Conservation (phyloP, 2,888 invertebrate genomes). For the Hypolimnas misippus region DNA sequence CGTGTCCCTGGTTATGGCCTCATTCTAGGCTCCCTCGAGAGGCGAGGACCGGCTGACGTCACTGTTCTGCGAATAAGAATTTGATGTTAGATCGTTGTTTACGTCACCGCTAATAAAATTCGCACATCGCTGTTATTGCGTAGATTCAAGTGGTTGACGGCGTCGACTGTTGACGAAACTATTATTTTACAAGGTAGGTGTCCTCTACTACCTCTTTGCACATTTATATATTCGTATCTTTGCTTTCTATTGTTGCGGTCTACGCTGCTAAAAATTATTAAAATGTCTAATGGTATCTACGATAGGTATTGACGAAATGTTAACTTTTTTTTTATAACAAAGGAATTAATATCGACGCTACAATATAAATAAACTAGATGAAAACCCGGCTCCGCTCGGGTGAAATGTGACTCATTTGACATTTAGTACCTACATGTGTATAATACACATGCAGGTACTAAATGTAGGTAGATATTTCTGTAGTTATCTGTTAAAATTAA, state of each 20-base stretch:
- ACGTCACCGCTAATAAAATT: conserved; percentile 1
- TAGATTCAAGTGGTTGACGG: background rate
- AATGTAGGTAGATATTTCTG: too few relatives aligned
- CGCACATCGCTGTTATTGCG: background rate
- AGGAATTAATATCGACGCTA: too few relatives aligned
- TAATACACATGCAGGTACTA: too few relatives aligned
- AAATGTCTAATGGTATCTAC: background rate
- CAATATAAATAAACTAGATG: too few relatives aligned
- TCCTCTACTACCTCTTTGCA: background rate
- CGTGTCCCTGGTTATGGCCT: background rate
- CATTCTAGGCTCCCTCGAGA: background rate
- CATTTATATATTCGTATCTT: background rate
- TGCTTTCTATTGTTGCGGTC: background rate
- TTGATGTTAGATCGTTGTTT: background rate
- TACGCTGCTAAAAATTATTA: background rate
- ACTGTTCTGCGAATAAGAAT: background rate
- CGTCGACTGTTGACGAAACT: background rate
- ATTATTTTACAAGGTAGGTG: background rate
- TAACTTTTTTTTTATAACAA: too few relatives aligned
- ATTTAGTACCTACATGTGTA: too few relatives aligned
- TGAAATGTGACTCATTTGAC: too few relatives aligned
- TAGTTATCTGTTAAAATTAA: too few relatives aligned
- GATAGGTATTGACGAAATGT: too few relatives aligned
- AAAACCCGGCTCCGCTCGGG: too few relatives aligned
- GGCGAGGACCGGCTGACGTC: background rate